Evolutionary conservation across 2,113 vertebrate species (phyloP).

Genomic region (Plecotus auritus): DNA sequence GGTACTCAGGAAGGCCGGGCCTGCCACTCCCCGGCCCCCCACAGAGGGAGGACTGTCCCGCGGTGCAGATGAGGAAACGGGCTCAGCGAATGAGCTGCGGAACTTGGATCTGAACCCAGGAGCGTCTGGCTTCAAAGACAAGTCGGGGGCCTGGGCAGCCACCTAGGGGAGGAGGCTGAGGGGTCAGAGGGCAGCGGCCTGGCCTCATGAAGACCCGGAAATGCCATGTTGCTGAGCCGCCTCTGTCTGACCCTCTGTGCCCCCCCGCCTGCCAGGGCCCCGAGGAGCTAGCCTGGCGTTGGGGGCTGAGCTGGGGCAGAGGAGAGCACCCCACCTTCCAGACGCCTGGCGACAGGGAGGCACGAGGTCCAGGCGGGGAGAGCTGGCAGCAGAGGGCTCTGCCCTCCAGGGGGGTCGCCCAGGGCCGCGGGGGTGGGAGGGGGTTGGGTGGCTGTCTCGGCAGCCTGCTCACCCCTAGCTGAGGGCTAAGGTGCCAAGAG

Average conservation of each 20-base stretch:
- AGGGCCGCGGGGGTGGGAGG: background rate
- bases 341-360: background rate
- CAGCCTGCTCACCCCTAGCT: background rate
- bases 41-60: accelerated
- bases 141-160: background rate
- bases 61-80: background rate
- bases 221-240: accelerated
- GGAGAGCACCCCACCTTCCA: background rate
- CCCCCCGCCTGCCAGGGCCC: background rate
- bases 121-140: background rate
- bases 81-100: background rate
- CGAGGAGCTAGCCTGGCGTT: background rate
- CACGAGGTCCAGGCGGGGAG: background rate
- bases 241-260: background rate
- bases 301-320: background rate
- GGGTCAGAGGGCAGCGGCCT: background rate
- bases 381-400: background rate
- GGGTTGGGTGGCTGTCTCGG: background rate
- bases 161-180: background rate
- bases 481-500: slow-evolving; percentile 25
- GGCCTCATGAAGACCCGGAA: background rate
- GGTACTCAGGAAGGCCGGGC: background rate
- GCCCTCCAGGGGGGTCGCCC: background rate
- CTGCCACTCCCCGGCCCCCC: background rate
- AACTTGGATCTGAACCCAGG: background rate